phyloP scores from a whole-genome alignment of 2,113 vertebrate species.

The Ictidomys tridecemlineatus region DNA sequence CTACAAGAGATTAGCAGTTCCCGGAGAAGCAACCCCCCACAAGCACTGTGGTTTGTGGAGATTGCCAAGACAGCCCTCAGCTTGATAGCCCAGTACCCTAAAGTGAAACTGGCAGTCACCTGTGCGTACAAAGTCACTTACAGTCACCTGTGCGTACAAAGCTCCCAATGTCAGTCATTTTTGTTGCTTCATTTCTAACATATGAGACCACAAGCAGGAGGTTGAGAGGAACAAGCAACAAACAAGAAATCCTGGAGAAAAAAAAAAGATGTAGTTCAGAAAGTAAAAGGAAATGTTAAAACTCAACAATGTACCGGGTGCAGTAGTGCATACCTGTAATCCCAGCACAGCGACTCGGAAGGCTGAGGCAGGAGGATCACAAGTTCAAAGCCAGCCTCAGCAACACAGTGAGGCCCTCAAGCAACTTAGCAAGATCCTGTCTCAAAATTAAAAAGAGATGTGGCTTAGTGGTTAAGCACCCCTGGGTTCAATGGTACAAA shows the following conservation, averaged over 20 bases:
- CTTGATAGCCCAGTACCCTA: neutral
- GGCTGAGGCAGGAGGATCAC: too few species aligned
- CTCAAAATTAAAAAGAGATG: too few species aligned
- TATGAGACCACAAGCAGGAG: neutral
- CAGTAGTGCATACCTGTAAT: too few species aligned
- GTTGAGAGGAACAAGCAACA: neutral
- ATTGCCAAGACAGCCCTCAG: neutral
- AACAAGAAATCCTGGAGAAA: slow-evolving; percentile 12
- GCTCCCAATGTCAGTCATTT: neutral
- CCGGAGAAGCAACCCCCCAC: neutral
- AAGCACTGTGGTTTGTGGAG: neutral
- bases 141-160: neutral
- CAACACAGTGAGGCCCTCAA: too few species aligned
- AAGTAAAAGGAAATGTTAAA: neutral
- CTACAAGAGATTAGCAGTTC: neutral
- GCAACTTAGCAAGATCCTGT: too few species aligned
- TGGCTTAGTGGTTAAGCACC: too few species aligned
- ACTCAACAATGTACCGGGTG: neutral
- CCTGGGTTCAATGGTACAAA: too few species aligned
- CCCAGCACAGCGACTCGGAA: too few species aligned
- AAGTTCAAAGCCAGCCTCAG: too few species aligned
- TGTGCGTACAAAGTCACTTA: neutral
- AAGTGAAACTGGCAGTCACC: neutral
- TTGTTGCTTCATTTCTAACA: slow-evolving; percentile 11
- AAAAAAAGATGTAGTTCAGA: neutral